Base-by-base conservation (phyloP, 2,113 vertebrate species). In the Odontophorus gujanensis region DNA sequence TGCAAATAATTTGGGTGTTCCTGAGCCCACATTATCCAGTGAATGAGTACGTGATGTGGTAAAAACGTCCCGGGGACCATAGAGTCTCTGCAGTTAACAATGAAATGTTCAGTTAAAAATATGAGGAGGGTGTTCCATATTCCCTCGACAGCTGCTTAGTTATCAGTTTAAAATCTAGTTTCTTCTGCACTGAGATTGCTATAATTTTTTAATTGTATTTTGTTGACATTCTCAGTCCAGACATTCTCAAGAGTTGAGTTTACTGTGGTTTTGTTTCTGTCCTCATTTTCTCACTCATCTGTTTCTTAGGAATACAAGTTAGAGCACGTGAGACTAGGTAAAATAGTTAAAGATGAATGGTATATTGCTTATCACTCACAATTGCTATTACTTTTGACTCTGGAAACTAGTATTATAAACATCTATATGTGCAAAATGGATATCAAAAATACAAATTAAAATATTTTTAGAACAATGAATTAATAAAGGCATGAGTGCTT, bases 41-140 rank as follows among this genome's bases (percentile, higher is more conserved):
- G 16, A 68, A 50, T 21, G 21, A 68, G 45, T 42, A 28, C 8
- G 24, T 0, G 0, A 58, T 58, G 32, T 58, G 18, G 18, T 43
- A 62, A 47, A 82, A 79, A n/a, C 28, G 22, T 38, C 34, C 3
- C 10, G 34, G 42, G 30, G 5, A 75, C 28, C 13, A 14, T 13
- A 15, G 12, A 9, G 26, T 48, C 66, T 78, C 50, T 55, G 43
- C 53, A 36, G 19, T 42, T 47, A 91, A 50, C 18, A 30, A 17
- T 58, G 36, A 45, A 30, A 47, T 68, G 47, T 40, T 28, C 43
- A 69, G 15, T 68, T 82, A 43, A 9, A 68, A 85, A 45, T 63
- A 17, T 15, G 8, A 22, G 20, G 2, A n/a, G 8, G 3, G 4
- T 28, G 3, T 62, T 36, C 85, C 15, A 3, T 47, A 85, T 47